Percentiles rank a stretch among this genome's conserved stretches.
These are phyloP conservation scores for Sylvicola cinctus DNA, from an alignment of 2,888 invertebrate genomes.

Conservation along the genomic window DNA sequence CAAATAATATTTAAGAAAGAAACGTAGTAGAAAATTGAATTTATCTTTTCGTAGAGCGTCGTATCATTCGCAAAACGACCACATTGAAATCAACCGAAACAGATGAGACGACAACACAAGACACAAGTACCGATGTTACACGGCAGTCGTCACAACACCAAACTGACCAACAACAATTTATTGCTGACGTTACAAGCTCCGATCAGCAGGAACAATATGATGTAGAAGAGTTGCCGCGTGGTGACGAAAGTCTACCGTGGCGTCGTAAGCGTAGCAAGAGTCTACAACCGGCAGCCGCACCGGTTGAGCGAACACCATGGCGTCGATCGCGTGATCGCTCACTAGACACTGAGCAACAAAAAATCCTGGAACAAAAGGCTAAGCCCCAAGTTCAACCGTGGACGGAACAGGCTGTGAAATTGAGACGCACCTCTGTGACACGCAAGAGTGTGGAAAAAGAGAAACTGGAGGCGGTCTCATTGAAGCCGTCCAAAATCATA, in stretches of 20 bases:
- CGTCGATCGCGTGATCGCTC: constrained; percentile 24
- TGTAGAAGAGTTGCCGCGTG: constrained; percentile 22
- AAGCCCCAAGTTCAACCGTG: constrained; percentile 27
- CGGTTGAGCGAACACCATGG: constrained; percentile 17
- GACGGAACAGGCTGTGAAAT: constrained; percentile 40
- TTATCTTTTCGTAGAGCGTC: too few species aligned
- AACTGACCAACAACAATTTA: too few species aligned
- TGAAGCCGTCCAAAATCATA: constrained; percentile 35
- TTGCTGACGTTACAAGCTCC: too few species aligned
- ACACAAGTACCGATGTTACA: too few species aligned
- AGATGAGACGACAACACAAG: too few species aligned
- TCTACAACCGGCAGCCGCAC: constrained; percentile 18
- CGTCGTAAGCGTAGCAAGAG: constrained; percentile 25
- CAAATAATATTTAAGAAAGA: too few species aligned
- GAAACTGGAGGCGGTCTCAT: constrained; percentile 26
- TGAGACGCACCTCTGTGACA: constrained; percentile 28
- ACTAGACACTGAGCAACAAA: constrained; percentile 26
- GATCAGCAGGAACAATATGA: constrained; percentile 3
- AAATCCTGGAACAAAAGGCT: constrained; percentile 15
- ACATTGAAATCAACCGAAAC: too few species aligned
- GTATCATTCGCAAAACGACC: too few species aligned
- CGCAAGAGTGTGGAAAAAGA: constrained; percentile 23
- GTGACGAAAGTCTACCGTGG: constrained; percentile 35
- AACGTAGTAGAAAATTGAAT: too few species aligned
- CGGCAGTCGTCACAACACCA: too few species aligned